Evolutionary conservation across 2,797 vertebrate genomes (phyloP), one percentile per base, ranked within the genome.

Genomic region (Danio jaintianensis): DNA sequence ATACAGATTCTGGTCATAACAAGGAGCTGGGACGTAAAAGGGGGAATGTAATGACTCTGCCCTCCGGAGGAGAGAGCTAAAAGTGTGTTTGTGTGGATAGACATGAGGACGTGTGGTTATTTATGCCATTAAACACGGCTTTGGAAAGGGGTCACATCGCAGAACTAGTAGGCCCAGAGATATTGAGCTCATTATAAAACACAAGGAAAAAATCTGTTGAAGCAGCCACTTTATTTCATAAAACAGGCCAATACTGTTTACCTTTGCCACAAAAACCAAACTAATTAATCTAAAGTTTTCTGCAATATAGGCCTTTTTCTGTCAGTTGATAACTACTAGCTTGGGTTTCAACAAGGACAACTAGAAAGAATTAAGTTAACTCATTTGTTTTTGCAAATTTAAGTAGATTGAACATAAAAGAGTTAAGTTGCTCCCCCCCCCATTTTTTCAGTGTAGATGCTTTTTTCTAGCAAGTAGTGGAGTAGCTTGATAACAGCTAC

Each of bases 41-140:
- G 89, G 90, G 87, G 90, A 91, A 92, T 86, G 89, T 93, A 91
- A 91, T 88, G 88, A 88, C 88, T 92, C 85, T 92, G 92, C 88
- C 91, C 93, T 92, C 92, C 89, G 88, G 93, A 94, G 91, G 92
- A 91, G 90, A 90, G 89, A 80, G 86, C 55, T 77, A 87, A 83
- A 86, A 52, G 64, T 89, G 89, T 89, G 91, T 70, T 74, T 83
- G 64, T n/a, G 55, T 40, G 53, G 53, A 38, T 72, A 40, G 12
- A 52, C 40, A 16, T 58, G 48, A 53, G 40, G 18, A 68, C 87
- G 86, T 83, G 87, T 88, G 89, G 91, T 94, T 95, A 93, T 93
- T 94, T 95, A 94, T 92, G 92, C 92, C 87, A 90, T 92, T 94
- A 91, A 95, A 93, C 88, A 82, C 91, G 84, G 87, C 90, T 89